These are phyloP conservation scores for Sebastes diaconus DNA, from an alignment of 2,797 vertebrate species.

Conservation along the genomic window DNA sequence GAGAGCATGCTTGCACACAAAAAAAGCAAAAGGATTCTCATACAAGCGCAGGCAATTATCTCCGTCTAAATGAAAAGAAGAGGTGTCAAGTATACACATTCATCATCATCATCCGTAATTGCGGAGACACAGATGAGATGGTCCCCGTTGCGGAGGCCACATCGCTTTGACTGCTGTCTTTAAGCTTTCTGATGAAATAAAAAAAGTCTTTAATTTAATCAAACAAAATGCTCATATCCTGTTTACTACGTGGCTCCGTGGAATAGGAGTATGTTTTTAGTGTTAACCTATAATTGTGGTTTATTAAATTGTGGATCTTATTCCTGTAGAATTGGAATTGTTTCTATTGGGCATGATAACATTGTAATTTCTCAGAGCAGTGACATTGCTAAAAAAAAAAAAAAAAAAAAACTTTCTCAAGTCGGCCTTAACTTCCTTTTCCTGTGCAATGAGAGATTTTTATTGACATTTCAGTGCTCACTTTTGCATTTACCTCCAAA, in stretches of 20 bases:
- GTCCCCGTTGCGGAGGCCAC: background rate
- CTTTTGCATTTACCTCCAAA: background rate
- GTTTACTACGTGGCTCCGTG: background rate
- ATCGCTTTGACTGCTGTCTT: background rate
- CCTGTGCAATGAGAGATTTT: background rate
- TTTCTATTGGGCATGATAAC: background rate
- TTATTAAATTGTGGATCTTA: background rate
- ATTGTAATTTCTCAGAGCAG: background rate
- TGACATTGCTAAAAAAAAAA: too few species aligned
- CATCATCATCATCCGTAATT: background rate
- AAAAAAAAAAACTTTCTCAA: too few species aligned
- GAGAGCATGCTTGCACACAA: background rate
- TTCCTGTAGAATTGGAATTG: background rate
- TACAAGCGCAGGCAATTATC: slow-evolving; percentile 12
- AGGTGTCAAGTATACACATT: background rate
- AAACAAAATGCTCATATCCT: background rate
- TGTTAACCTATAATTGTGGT: background rate
- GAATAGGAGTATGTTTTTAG: background rate
- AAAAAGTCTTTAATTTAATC: background rate
- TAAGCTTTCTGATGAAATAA: background rate
- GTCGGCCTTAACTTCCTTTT: too few species aligned
- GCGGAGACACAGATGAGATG: background rate
- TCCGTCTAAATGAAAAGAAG: background rate
- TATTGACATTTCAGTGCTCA: background rate
- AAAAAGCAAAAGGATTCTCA: slow-evolving; percentile 1